Base-by-base conservation (phyloP, 2,113 vertebrate genomes). In the Gasterosteus nipponicus region DNA sequence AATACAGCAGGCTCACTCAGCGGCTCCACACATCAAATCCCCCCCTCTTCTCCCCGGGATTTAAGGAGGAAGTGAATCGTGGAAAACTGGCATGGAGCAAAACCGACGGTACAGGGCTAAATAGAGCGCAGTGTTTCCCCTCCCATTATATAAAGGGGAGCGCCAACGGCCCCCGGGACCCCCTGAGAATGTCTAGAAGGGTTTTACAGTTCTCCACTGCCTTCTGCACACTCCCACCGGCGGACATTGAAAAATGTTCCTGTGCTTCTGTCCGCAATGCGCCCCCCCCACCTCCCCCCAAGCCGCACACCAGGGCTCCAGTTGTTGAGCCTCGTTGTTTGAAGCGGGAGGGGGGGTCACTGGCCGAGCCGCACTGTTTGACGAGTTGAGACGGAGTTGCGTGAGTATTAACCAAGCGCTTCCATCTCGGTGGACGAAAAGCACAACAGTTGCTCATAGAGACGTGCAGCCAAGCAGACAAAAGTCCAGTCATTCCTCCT, bases 401-500 rank as follows among this genome's bases (percentile, higher is more conserved):
- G 51, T 4, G n/a, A 68, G 57, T 54, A 62, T 38, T 60, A 49
- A 64, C 65, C 47, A 33, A 57, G 35, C 57, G 47, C 44, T 26
- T 67, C 68, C 15, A 26, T 61, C 69, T 86, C 57, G 26, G 4
- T 22, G 26, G 56, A 42, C 46, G 59, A 74, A 26, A 66, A 29
- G 41, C 46, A 64, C 53, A 86, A 66, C 66, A 75, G 69, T 62
- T 63, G 53, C 54, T 81, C 68, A 38, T n/a, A 46, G 42, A 66
- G 33, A 56, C 8, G 4, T 41, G 73, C 79, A 79, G 58, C 73
- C 69, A 41, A 75, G 78, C 75, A 77, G 54, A 82, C 63, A 73
- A 58, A 81, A 82, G 83, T 86, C 83, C 77, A 81, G 74, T 77
- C 83, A 59, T 73, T 83, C 62, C 78, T 75, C 68, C 49, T 70